phyloP scores from a whole-genome alignment of 2,797 vertebrate genomes.

The Mormyrus proboscirostris region DNA sequence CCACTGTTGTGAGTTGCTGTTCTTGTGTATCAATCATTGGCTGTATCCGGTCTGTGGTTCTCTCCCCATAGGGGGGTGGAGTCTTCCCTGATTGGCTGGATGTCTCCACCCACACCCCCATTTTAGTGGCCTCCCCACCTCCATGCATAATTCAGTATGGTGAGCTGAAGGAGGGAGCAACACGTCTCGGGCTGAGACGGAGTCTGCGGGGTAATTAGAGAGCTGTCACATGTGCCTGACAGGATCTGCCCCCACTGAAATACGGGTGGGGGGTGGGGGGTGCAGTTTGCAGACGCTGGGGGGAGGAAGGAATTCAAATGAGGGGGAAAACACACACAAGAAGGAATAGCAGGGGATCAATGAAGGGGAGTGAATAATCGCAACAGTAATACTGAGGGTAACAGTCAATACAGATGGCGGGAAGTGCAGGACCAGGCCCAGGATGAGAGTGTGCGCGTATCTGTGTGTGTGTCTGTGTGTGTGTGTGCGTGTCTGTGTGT shows the following conservation, averaged over 20 bases:
- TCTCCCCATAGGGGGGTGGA: slow-evolving; percentile 17
- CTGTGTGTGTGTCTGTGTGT: background rate
- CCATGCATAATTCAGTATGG: slow-evolving; percentile 94
- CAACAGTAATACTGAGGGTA: slow-evolving; percentile 45
- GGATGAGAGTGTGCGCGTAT: background rate
- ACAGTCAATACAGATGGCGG: slow-evolving; percentile 34
- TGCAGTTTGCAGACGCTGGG: background rate
- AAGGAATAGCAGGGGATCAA: slow-evolving; percentile 45
- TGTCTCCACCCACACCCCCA: slow-evolving; percentile 69
- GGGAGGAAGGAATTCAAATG: slow-evolving; percentile 52
- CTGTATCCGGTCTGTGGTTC: background rate
- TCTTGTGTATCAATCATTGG: background rate
- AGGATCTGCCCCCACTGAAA: slow-evolving; percentile 87
- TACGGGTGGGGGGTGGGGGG: slow-evolving; percentile 55
- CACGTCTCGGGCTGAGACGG: slow-evolving; percentile 87
- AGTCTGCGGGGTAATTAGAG: slow-evolving; percentile 96
- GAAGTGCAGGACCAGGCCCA: slow-evolving; percentile 24
- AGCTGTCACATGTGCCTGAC: slow-evolving; percentile 98
- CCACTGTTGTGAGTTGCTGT: background rate
- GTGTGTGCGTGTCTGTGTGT: background rate
- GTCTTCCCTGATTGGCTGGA: slow-evolving; percentile 53
- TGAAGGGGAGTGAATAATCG: slow-evolving; percentile 32
- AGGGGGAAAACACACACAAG: slow-evolving; percentile 43
- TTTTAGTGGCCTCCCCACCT: slow-evolving; percentile 77
- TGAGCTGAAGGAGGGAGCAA: slow-evolving; percentile 84